These are phyloP conservation scores for Discoglossus pictus DNA, from an alignment of 2,797 vertebrate species.

Conservation along the genomic window DNA sequence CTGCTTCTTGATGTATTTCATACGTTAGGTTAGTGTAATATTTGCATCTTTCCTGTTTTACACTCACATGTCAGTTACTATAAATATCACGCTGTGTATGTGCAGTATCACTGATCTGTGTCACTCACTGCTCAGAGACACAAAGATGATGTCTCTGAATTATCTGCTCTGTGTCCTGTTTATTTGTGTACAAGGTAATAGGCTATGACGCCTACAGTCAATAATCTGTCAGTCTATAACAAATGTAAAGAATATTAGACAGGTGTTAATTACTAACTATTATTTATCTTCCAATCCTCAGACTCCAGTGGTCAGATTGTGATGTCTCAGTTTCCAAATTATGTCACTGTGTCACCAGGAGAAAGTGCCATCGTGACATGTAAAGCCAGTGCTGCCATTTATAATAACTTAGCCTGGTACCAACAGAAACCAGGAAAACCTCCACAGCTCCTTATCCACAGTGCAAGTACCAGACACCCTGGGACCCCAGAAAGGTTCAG, in stretches of 20 bases:
- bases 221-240: not conserved
- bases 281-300: not conserved
- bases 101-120: slow-evolving; percentile 22
- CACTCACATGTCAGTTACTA: too few species aligned
- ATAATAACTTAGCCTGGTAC: slow-evolving; percentile 4
- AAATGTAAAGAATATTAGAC: too few species aligned
- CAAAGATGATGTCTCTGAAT: slow-evolving; percentile 12
- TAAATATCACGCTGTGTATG: too few species aligned
- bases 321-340: slow-evolving; percentile 24
- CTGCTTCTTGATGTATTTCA: too few species aligned
- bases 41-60: slow-evolving; percentile 18
- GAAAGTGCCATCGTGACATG: not conserved
- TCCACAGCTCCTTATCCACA: slow-evolving; percentile 14
- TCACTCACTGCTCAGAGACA: slow-evolving; percentile 15
- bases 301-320: slow-evolving; percentile 15
- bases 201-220: too few species aligned
- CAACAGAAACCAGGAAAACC: slow-evolving; percentile 28
- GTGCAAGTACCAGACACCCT: rapidly evolving
- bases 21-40: too few species aligned
- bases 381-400: not conserved
- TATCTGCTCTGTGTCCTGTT: slow-evolving; percentile 4
- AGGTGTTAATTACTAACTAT: too few species aligned
- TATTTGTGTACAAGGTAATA: slow-evolving; percentile 2
- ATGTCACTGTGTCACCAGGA: not conserved
- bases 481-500: slow-evolving; percentile 4